Evolutionary conservation across 2,888 invertebrate species (phyloP), one percentile per base, ranked within the genome.

Genomic region (Chalcis sispes): DNA sequence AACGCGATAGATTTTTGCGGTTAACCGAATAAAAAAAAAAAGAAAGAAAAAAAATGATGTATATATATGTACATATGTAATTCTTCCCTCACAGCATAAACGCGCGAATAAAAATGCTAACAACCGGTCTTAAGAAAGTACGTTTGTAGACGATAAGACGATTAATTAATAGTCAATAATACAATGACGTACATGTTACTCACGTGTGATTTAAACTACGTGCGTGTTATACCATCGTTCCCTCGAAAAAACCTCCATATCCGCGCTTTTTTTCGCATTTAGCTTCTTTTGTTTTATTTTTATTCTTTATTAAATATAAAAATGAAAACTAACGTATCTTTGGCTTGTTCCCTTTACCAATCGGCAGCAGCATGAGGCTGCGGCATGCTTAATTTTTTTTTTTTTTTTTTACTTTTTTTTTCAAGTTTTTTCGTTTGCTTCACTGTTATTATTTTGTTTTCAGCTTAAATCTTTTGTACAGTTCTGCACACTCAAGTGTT

Each of bases 261-360:
- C 23, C 56, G 59, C 50, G 18, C n/a, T 42, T 36, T n/a, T n/a
- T 20, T 46, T 74, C 46, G 67, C 27, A 23, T 50, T 75, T 58
- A 65, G 75, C 32, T 59, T 71, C 70, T 59, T 59, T 70, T 75
- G 32, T 95, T 90, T 96, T 95, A 88, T 96, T 95, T 88, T 97
- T 97, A 89, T 92, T 91, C 85, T 85, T 85, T 72, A 81, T 86
- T 89, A 88, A 89, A 87, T 88, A 90, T 91, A 89, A 89, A 91
- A 91, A 91, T 90, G 90, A 89, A 90, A 91, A 91, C 92, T 91
- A 93, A 93, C 92, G 92, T 93, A 93, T 94, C 93, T 94, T 94
- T 94, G 94, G 92, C 92, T 93, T 94, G 94, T 93, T 94, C 94
- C 93, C 94, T 93, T 92, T 92, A 93, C 93, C 93, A 93, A 93